A percentile compares a stretch with the other conserved stretches of the same genome.
Conservation (phyloP, 2,797 vertebrate species). For the Crocidura indochinensis region DNA sequence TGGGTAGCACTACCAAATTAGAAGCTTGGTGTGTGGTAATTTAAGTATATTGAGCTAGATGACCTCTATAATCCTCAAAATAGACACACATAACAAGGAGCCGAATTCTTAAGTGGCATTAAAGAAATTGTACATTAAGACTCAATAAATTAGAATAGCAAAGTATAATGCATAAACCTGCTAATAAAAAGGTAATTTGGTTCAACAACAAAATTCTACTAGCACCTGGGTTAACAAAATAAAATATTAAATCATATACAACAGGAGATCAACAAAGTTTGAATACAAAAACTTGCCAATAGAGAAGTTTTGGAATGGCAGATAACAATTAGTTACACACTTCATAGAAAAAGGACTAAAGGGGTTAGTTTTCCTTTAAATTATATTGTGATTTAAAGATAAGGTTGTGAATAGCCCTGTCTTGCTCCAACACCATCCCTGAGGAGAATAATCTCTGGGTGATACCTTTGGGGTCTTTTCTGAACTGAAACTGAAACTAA, state of each 20-base stretch:
- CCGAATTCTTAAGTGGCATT: constrained; percentile 57
- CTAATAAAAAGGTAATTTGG: neutral
- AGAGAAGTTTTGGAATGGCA: neutral
- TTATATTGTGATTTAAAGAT: too few relatives aligned
- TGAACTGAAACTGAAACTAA: too few relatives aligned
- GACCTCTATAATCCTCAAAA: constrained; percentile 49
- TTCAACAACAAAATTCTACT: neutral
- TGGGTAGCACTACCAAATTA: constrained; percentile 36
- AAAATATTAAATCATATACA: neutral
- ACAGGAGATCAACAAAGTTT: neutral
- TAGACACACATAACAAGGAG: neutral
- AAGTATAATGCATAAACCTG: neutral
- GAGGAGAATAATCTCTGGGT: too few relatives aligned
- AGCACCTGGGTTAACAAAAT: neutral
- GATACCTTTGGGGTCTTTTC: too few relatives aligned
- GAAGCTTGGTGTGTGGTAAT: constrained; percentile 42
- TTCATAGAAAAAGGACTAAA: neutral
- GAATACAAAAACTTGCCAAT: neutral
- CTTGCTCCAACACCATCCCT: too few relatives aligned
- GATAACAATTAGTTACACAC: neutral
- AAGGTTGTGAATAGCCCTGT: too few relatives aligned
- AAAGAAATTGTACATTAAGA: constrained; percentile 27
- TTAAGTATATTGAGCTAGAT: constrained; percentile 17
- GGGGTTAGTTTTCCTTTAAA: too few relatives aligned
- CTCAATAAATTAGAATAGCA: neutral